Evolutionary conservation across 2,797 vertebrate genomes (phyloP).

Genomic region (Cheirogaleus major): DNA sequence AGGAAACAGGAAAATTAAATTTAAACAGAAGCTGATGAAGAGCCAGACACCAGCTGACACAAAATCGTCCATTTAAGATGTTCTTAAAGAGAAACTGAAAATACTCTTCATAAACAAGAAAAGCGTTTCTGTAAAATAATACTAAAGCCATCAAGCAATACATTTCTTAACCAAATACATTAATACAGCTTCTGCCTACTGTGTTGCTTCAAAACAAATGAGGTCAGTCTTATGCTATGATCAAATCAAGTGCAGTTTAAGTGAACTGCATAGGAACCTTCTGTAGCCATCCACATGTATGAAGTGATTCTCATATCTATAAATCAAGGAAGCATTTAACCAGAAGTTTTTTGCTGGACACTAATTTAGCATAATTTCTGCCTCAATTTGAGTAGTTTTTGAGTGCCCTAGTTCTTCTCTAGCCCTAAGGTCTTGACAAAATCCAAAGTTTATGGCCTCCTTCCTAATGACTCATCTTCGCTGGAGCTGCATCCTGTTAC

Average conservation of each 20-base stretch:
- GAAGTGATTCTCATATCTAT: background rate
- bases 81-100: conserved; percentile 56
- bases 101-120: background rate
- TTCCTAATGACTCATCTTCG: background rate
- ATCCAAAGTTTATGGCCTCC: background rate
- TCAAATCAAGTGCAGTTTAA: background rate
- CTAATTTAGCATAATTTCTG: background rate
- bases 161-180: background rate
- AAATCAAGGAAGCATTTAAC: background rate
- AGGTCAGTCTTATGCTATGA: background rate
- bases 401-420: background rate
- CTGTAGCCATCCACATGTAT: background rate
- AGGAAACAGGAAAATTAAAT: conserved; percentile 64
- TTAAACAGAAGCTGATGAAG: conserved; percentile 43
- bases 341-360: background rate
- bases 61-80: conserved; percentile 4
- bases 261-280: background rate
- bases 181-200: background rate
- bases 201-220: background rate
- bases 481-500: background rate
- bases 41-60: background rate
- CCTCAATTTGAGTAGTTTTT: background rate
- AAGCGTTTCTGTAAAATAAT: background rate
- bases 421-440: background rate
- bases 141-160: background rate